These are phyloP conservation scores for Drosophila hydei DNA, from an alignment of 1,140 invertebrate genomes.

Conservation along the genomic window DNA sequence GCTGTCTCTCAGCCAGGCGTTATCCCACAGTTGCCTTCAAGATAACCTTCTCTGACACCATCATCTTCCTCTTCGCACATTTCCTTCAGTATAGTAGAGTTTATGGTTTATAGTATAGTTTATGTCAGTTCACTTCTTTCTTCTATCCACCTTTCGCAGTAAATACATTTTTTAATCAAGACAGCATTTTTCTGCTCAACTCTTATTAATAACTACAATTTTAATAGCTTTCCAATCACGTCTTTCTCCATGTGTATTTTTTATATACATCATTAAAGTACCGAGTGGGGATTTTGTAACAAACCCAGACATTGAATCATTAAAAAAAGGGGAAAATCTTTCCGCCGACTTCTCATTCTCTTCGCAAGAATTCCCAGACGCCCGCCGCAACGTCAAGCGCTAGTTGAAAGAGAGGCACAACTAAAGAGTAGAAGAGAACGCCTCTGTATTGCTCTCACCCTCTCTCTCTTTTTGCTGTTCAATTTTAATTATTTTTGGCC, in stretches of 20 bases:
- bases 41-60: too few relatives aligned
- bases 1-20: too few relatives aligned
- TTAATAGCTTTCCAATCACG: background rate
- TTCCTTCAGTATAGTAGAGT: too few relatives aligned
- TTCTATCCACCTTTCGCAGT: too few relatives aligned
- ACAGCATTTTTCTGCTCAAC: too few relatives aligned
- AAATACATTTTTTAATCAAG: too few relatives aligned
- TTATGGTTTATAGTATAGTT: too few relatives aligned
- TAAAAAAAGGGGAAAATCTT: conserved; percentile 36
- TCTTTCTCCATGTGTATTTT: background rate
- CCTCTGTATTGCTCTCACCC: background rate
- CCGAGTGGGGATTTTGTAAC: conserved; percentile 15
- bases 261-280: background rate
- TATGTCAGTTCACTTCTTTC: too few relatives aligned
- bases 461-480: conserved; percentile 1
- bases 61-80: too few relatives aligned
- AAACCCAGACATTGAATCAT: conserved; percentile 48
- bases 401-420: background rate
- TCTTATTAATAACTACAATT: too few relatives aligned
- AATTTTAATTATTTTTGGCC: conserved; percentile 25
- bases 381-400: too few relatives aligned
- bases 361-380: conserved; percentile 7
- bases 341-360: background rate
- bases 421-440: background rate
- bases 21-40: too few relatives aligned